Conservation (phyloP, 2,888 invertebrate species). For the Meta bourneti region DNA sequence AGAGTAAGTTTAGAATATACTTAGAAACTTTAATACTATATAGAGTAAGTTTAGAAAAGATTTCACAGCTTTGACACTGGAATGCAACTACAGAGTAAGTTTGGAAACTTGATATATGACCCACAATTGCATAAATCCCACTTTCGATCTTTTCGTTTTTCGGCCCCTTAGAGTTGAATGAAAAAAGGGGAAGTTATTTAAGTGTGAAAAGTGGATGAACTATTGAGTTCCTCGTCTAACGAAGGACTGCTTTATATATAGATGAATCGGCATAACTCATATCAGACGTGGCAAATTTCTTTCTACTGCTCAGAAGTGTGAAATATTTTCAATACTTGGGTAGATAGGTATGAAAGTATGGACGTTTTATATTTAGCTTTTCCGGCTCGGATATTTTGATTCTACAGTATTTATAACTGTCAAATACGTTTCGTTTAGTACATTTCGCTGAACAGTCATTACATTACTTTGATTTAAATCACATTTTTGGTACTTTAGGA, state of each 20-base stretch:
- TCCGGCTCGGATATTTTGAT: not conserved
- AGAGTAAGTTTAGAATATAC: no score
- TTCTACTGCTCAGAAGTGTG: slow-evolving; percentile 25
- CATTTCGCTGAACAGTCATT: not conserved
- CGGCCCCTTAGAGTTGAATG: slow-evolving; percentile 16
- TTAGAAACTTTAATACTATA: no score
- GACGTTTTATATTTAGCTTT: not conserved
- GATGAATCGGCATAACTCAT: slow-evolving; percentile 66
- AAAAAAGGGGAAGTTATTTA: slow-evolving; percentile 48
- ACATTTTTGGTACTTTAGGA: no score
- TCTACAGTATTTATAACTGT: not conserved
- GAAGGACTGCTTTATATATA: slow-evolving; percentile 42
- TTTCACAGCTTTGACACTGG: no score
- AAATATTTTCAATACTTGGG: slow-evolving; percentile 41
- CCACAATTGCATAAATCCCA: slow-evolving; percentile 44
- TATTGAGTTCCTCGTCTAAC: slow-evolving; percentile 51
- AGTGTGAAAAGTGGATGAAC: slow-evolving; percentile 69
- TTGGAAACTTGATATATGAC: slow-evolving; percentile 35
- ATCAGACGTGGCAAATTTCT: slow-evolving; percentile 24
- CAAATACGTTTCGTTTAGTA: not conserved
- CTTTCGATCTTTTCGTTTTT: slow-evolving; percentile 44
- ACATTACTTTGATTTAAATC: not conserved
- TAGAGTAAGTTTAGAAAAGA: no score
- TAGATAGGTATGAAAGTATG: not conserved
- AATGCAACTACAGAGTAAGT: not conserved